A percentile compares a stretch with the other conserved stretches of the same genome.
Conservation (phyloP, 2,113 vertebrate genomes). For the Ageneiosus marmoratus region DNA sequence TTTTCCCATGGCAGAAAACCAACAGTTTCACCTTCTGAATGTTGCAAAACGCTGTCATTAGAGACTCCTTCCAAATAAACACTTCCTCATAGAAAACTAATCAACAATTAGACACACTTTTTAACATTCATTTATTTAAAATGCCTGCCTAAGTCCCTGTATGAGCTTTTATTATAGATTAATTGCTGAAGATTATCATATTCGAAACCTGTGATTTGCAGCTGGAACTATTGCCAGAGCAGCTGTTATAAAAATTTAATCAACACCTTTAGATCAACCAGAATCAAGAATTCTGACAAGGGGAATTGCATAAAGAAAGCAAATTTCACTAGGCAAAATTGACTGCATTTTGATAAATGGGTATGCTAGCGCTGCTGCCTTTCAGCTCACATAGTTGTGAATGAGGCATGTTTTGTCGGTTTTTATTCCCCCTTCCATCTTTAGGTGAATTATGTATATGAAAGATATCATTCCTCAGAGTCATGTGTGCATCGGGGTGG, state of each 20-base stretch:
- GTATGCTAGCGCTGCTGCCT: background rate
- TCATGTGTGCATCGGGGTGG: background rate
- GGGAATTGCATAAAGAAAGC: background rate
- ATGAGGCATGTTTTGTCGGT: background rate
- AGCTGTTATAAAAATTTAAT: background rate
- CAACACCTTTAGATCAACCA: background rate
- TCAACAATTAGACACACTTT: background rate
- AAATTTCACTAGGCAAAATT: background rate
- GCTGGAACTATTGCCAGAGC: background rate
- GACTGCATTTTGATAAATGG: background rate
- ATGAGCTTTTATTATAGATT: too few relatives aligned
- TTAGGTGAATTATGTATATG: constrained; percentile 13
- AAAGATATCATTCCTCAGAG: constrained; percentile 27
- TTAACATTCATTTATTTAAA: too few relatives aligned
- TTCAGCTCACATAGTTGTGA: background rate
- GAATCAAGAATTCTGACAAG: background rate
- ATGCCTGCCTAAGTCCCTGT: too few relatives aligned
- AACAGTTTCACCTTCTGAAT: background rate
- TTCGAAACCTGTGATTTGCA: background rate
- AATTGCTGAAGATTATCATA: too few relatives aligned
- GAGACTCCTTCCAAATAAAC: background rate
- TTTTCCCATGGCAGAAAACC: background rate
- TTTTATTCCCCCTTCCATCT: background rate
- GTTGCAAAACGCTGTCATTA: background rate
- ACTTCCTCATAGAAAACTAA: background rate